Percentiles rank a stretch among this genome's conserved stretches.
These are phyloP conservation scores for Pollenia amentaria DNA, from an alignment of 2,888 invertebrate species.

Conservation along the genomic window DNA sequence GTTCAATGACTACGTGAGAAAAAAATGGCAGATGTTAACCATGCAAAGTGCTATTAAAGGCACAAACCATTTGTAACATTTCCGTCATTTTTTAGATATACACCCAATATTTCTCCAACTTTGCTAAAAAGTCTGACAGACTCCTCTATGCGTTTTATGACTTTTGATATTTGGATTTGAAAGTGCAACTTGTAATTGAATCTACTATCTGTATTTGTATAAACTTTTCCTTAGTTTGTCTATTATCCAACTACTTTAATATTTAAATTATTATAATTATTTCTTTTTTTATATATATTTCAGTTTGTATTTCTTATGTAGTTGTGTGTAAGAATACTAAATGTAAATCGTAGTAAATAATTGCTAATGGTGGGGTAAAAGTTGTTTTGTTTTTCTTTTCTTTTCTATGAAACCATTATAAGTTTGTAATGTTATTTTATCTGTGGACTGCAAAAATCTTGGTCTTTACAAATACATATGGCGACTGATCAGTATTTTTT, in stretches of 20 bases:
- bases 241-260: constrained; percentile 26
- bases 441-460: background rate
- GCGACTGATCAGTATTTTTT: constrained; percentile 24
- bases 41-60: no score
- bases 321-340: constrained; percentile 34
- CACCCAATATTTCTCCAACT: no score
- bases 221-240: background rate
- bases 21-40: no score
- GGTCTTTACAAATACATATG: background rate
- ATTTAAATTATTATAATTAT: constrained; percentile 45
- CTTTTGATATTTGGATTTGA: constrained; percentile 45
- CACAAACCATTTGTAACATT: no score
- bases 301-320: constrained; percentile 15
- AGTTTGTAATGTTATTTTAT: constrained; percentile 3
- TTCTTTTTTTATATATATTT: constrained; percentile 1
- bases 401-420: constrained; percentile 34
- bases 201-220: background rate
- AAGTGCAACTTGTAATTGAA: background rate
- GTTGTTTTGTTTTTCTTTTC: constrained; percentile 37
- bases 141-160: background rate
- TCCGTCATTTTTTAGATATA: no score
- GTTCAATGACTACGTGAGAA: no score
- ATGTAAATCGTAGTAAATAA: constrained; percentile 50
- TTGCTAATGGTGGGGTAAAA: constrained; percentile 40
- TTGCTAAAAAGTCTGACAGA: no score